These are phyloP conservation scores for Struthio camelus DNA, from an alignment of 2,113 vertebrate species.

Conservation along the genomic window DNA sequence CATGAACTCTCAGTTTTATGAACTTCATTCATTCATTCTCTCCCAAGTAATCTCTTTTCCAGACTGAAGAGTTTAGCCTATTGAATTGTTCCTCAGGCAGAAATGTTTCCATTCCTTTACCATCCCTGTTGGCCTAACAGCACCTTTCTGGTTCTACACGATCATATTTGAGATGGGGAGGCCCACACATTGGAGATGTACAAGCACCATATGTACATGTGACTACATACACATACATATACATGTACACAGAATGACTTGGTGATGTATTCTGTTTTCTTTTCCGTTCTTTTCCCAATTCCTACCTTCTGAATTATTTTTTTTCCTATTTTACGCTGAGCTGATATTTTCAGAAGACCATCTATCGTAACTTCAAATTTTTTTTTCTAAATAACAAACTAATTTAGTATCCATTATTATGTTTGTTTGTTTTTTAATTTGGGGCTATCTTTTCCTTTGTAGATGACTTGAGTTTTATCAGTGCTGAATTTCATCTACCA, in stretches of 20 bases:
- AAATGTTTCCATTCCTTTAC: neutral
- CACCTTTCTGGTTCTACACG: rapidly evolving
- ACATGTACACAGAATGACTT: neutral
- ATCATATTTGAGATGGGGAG: neutral
- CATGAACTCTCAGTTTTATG: neutral
- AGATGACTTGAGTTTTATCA: neutral
- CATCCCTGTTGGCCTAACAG: neutral
- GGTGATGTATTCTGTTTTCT: neutral
- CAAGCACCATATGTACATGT: rapidly evolving
- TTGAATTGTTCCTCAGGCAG: neutral
- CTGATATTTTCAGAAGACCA: neutral
- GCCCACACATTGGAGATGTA: neutral
- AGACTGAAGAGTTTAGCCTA: neutral
- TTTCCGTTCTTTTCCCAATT: neutral
- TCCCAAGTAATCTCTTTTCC: neutral
- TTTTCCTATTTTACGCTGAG: neutral
- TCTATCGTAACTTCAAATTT: neutral
- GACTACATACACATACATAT: neutral
- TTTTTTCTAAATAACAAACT: neutral
- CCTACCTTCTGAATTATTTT: neutral
- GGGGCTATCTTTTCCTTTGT: neutral
- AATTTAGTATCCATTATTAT: neutral
- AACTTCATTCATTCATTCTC: neutral
- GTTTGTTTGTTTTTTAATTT: neutral
- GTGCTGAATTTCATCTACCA: neutral